These are phyloP conservation scores for Musca domestica DNA, from an alignment of 1,140 invertebrate species.

Conservation along the genomic window DNA sequence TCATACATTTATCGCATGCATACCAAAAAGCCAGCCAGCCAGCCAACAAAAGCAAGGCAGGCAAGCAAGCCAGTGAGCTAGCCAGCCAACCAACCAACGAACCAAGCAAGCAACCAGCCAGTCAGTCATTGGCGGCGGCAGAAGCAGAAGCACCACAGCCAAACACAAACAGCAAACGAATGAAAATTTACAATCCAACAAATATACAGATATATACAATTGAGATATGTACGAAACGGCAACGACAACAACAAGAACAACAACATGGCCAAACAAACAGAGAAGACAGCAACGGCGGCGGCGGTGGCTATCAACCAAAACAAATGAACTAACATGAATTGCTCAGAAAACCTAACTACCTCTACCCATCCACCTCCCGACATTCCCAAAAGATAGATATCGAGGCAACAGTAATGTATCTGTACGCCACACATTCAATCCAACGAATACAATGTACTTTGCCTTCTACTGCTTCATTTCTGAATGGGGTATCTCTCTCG, in stretches of 20 bases:
- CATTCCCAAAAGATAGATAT: no score
- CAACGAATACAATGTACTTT: no score
- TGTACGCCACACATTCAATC: no score
- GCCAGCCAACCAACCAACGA: conserved; percentile 10
- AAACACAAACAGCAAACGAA: no score
- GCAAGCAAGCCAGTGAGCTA: not conserved
- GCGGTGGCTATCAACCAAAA: not conserved
- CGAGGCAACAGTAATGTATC: no score
- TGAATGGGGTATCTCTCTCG: no score
- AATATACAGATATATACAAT: not conserved
- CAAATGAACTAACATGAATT: not conserved
- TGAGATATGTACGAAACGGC: not conserved
- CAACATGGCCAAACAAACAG: not conserved
- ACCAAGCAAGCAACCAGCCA: no score
- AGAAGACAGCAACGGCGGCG: not conserved
- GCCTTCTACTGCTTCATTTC: no score
- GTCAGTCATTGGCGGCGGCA: not conserved
- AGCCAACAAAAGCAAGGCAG: not conserved
- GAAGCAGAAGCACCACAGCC: not conserved
- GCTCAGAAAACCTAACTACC: not conserved
- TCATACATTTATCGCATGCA: conserved; percentile 19
- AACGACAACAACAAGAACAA: not conserved
- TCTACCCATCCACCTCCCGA: no score
- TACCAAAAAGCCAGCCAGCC: conserved; percentile 10
- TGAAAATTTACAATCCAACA: conserved; percentile 7